These are phyloP conservation scores for Paramormyrops kingsleyae DNA, from an alignment of 2,113 vertebrate genomes.

Conservation along the genomic window DNA sequence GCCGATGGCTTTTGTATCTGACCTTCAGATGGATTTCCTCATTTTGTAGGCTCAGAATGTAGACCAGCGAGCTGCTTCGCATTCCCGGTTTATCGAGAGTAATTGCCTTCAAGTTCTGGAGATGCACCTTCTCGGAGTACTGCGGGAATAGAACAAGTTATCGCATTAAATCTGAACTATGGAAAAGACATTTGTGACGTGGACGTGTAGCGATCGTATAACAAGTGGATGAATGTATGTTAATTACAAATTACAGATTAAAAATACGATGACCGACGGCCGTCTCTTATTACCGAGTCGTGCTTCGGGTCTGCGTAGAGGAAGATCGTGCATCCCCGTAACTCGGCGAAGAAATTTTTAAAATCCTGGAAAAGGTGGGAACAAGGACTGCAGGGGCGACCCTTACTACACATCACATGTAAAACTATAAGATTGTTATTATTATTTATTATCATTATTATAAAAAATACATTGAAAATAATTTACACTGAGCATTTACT, in stretches of 20 bases:
- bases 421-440: background rate
- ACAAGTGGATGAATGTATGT: background rate
- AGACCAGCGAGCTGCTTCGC: constrained; percentile 21
- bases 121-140: constrained; percentile 52
- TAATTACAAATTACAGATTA: background rate
- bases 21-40: constrained; percentile 51
- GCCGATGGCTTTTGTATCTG: background rate
- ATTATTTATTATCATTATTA: background rate
- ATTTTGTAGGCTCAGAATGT: constrained; percentile 33
- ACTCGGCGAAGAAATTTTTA: constrained; percentile 44
- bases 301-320: constrained; percentile 46
- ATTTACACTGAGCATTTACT: background rate
- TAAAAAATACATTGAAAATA: too few relatives aligned
- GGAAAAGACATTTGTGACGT: background rate
- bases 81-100: constrained; percentile 16
- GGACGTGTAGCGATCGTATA: background rate
- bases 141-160: constrained; percentile 14
- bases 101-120: constrained; percentile 42
- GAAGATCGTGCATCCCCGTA: constrained; percentile 50
- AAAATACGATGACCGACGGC: background rate
- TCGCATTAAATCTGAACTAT: background rate
- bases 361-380: constrained; percentile 39
- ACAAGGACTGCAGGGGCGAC: background rate
- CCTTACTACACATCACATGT: background rate
- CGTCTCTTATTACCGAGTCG: constrained; percentile 39